Evolutionary conservation across 2,888 invertebrate species (phyloP).

Genomic region (Uloborus plumipes): DNA sequence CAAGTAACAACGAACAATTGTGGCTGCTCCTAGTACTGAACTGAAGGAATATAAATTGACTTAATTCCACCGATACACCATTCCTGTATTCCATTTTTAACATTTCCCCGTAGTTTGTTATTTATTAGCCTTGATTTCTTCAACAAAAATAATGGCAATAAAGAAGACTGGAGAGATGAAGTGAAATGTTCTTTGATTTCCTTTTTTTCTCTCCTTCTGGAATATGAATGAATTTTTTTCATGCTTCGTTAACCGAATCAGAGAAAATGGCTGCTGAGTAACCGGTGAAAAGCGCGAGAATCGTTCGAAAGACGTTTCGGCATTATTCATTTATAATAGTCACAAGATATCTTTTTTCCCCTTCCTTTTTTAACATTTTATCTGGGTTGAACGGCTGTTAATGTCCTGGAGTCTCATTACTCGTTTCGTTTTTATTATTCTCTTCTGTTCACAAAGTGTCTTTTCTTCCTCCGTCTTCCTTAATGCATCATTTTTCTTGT

Average conservation of each 20-base stretch:
- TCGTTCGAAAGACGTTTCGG: slow-evolving; percentile 1
- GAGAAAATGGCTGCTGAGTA: slow-evolving; percentile 14
- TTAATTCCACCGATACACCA: too few species aligned
- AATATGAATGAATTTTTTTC: slow-evolving; percentile 23
- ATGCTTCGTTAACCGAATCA: slow-evolving; percentile 36
- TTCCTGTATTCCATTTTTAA: too few species aligned
- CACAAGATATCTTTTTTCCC: background rate
- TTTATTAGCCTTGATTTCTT: too few species aligned
- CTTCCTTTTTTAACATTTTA: slow-evolving; percentile 9
- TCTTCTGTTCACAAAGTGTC: too few species aligned
- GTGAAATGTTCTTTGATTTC: background rate
- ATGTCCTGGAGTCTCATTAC: background rate
- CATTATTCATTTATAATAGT: slow-evolving; percentile 3
- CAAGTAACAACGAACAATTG: too few species aligned
- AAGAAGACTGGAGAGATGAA: slow-evolving; percentile 14
- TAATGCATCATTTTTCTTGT: too few species aligned
- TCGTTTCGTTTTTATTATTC: too few species aligned
- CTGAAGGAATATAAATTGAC: too few species aligned
- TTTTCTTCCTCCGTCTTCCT: too few species aligned
- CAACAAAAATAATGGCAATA: too few species aligned
- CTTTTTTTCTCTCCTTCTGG: background rate
- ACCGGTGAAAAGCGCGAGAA: slow-evolving; percentile 2
- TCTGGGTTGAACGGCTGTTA: slow-evolving; percentile 2
- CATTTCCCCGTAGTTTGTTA: too few species aligned
- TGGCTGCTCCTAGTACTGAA: too few species aligned